Base-by-base conservation (phyloP, 30 jellyfish, hydroid and myxozoan genomes). In the Aurelia sp. region DNA sequence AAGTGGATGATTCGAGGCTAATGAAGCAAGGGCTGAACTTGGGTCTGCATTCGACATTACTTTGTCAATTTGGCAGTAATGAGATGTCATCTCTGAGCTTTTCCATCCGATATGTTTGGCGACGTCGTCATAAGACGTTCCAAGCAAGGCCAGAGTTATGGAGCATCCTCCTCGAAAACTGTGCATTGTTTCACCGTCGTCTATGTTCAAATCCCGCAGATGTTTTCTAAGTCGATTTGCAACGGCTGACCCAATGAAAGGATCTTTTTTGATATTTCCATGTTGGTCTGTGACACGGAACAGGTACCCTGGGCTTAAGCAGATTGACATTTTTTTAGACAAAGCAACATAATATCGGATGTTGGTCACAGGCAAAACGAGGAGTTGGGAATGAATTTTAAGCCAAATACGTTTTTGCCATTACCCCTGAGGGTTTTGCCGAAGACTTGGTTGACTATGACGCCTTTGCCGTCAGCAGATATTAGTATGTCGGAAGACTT, bases 91-190 rank as follows among this genome's bases (percentile, higher is more conserved):
- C 20, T 58, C 67, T 58, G 67, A 20, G 67, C 67, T 15, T 58
- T 58, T 58, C 23, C 67, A 58, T 17, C 67, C 67, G 23, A 58
- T 22, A 58, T 58, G 67, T 58, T 58, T 58, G 20, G 67, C 67
- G 23, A 58, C 67, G 23, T 11, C 67, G 23, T 5, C 67, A 20
- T 7, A 20, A 15, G 67, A 15, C 6, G 67, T 58, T 20, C 67
- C 67, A 17, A 20, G 23, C 23, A 58, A 58, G 23, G 67, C 20
- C 67, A 58, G 23, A 13, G 67, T 58, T 58, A 58, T 58, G 0
- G 67, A 58, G 22, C 67, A 58, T 20, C 67, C 67, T 15, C 67
- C 67, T 58, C 22, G 20, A 20, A 58, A 58, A 20, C 67, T 58
- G 23, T 58, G 67, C 67, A 58, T 58, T 20, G 67, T 58, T 20